Base-by-base conservation (phyloP, 2,113 vertebrate species). In the Myocastor coypus region DNA sequence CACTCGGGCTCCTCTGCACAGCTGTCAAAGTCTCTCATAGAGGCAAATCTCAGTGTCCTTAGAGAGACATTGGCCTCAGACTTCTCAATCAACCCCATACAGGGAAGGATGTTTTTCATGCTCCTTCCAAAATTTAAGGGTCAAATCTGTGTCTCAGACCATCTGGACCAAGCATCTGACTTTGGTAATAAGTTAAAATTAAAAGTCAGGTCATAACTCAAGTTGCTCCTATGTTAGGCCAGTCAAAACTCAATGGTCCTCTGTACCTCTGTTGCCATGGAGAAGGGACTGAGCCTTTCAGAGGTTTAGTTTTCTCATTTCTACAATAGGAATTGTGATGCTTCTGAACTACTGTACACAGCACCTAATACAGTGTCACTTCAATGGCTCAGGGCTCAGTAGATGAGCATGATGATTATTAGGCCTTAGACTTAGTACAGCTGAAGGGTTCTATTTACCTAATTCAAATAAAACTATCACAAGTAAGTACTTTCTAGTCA, bases 401-500 rank as follows among this genome's bases (percentile, higher is more conserved):
- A 7, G 64, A n/a, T 88, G 80, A 83, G 71, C 94, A 6, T 66
- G 16, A 32, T 52, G 12, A 85, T 66, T 42, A n/a, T 52, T 83
- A 68, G 22, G 17, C 64, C 19, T 20, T 20, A 64, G 64, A 88
- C 52, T 95, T 20, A 82, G 13, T 46, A 59, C 50, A 85, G 20
- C 26, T 24, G 37, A 64, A 84, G 57, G 34, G 66, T 42, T 90
- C 19, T 13, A 42, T 89, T 94, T 73, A 90, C 40, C 61, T 82
- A 93, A 34, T 95, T 26, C 32, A 86, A 86, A 55, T 66, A 68
- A 92, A 96, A 37, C 34, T 85, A 22, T 66, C 26, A n/a, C 19
- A 69, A 95, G 40, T 30, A 94, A 96, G 46, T 66, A 83, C 59
- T 80, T 95, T 34, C 19, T 85, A 78, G 42, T 90, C n/a, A 50